Evolutionary conservation across 2,888 invertebrate genomes (phyloP), one percentile per base, ranked within the genome.

Genomic region (Caenorhabditis angaria): DNA sequence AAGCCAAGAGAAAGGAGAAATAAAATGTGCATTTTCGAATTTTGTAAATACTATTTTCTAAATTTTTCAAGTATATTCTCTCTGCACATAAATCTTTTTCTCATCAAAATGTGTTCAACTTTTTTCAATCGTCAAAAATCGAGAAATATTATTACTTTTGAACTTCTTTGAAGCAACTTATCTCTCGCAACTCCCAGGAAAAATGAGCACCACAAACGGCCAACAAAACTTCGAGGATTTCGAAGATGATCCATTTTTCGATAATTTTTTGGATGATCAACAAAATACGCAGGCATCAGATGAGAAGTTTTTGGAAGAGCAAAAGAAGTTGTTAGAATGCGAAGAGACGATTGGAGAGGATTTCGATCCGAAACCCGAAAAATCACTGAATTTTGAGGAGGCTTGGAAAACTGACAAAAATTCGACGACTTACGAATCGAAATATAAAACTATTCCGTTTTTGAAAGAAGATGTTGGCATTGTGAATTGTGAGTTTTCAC

Each of bases 1-100:
- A 85, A 68, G 73, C 82, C 62, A 85, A 86, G 76, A 80, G 85
- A 76, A 82, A 82, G 71, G 84, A 85, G 63, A 71, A 81, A 24
- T 10, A 41, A 41, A 18, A 41, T 41, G 41, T 41, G 41, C 41
- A 41, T 22, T 50, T 50, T 50, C 22, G n/a, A 50, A 24, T 10
- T 1, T 8, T 20, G 50, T 20, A 50, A 50, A 50, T 50, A 24
- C 12, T 22, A 4, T 4, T 20, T 50, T 22, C 22, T 10, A 6
- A 35, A 14, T 22, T 50, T 24, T 22, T 20, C 22, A 18, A n/a
- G 50, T 35, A 10, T 35, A n/a, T 50, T 48, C 5, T 10, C 48
- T 14, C 4, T 50, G 50, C 22, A 50, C 22, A 50, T 41, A 50
- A 24, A 50, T 50, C 22, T 41, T 14, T 41, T 41, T 5, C 2